Percentiles rank a stretch among this genome's conserved stretches.
Conservation (phyloP, 2,113 vertebrate species). For the Catharus bicknelli region DNA sequence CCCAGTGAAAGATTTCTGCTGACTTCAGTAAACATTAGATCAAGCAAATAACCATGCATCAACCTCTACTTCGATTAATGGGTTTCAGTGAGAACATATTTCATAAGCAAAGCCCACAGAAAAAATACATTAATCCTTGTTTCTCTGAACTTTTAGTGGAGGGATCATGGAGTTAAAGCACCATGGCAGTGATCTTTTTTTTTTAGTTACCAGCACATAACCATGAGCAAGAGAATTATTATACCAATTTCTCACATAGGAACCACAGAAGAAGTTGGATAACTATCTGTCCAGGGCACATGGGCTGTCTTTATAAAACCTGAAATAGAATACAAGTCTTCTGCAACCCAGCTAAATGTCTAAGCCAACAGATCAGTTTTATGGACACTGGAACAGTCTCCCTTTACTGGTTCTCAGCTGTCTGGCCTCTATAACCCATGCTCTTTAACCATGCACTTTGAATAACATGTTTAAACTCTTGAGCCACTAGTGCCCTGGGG, state of each 20-base stretch:
- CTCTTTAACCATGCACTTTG: not conserved
- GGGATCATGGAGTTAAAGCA: not conserved
- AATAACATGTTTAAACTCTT: not conserved
- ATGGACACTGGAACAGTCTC: not conserved
- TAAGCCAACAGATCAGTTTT: not conserved
- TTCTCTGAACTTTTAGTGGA: not conserved
- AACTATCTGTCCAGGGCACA: not conserved
- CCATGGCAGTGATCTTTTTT: not conserved
- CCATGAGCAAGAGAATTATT: not conserved
- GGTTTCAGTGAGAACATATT: not conserved
- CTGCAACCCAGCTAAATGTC: not conserved
- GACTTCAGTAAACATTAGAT: constrained; percentile 44
- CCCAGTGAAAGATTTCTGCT: constrained; percentile 30
- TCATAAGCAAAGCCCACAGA: not conserved
- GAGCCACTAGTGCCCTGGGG: not conserved
- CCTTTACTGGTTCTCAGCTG: not conserved
- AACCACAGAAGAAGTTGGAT: not conserved
- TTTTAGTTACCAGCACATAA: not conserved
- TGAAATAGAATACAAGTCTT: not conserved
- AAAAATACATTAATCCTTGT: not conserved
- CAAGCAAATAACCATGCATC: constrained; percentile 7
- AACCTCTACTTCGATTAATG: not conserved
- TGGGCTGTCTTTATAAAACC: not conserved
- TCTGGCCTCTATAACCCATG: not conserved
- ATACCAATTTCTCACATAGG: not conserved